phyloP scores from a whole-genome alignment of 2,113 vertebrate genomes.

The Manacus vitellinus region DNA sequence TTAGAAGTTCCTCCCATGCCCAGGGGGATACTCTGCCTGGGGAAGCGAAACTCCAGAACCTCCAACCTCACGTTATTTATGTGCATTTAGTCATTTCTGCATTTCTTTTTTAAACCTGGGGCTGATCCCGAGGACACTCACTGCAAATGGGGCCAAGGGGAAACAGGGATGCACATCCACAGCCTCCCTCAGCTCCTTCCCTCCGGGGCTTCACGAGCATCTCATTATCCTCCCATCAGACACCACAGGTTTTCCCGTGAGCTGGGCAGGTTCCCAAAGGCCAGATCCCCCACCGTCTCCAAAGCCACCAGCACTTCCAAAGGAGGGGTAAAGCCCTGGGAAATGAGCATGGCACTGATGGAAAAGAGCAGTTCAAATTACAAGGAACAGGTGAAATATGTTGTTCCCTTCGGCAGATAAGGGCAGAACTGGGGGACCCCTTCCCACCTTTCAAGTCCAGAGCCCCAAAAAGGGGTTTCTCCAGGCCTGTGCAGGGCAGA shows the following conservation, averaged over 20 bases:
- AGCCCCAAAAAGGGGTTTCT: not conserved
- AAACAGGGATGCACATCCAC: not conserved
- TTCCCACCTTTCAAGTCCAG: not conserved
- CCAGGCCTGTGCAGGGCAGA: not conserved
- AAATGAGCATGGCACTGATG: not conserved
- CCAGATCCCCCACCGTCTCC: not conserved
- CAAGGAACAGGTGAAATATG: not conserved
- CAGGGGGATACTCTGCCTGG: not conserved
- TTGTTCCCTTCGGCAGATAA: not conserved
- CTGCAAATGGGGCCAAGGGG: not conserved
- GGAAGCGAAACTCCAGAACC: not conserved
- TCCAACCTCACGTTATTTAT: not conserved
- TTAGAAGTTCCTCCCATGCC: not conserved
- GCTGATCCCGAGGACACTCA: not conserved
- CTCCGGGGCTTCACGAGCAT: not conserved
- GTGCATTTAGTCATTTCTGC: not conserved
- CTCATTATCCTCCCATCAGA: not conserved
- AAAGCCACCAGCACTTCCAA: not conserved
- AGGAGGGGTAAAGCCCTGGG: not conserved
- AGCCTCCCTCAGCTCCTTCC: not conserved
- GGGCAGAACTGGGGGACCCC: not conserved
- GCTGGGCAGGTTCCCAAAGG: not conserved
- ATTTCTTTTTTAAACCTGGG: not conserved
- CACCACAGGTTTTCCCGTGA: not conserved
- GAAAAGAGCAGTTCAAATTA: not conserved